Conservation (phyloP, 2,888 invertebrate species). For the Mythimna loreyi region DNA sequence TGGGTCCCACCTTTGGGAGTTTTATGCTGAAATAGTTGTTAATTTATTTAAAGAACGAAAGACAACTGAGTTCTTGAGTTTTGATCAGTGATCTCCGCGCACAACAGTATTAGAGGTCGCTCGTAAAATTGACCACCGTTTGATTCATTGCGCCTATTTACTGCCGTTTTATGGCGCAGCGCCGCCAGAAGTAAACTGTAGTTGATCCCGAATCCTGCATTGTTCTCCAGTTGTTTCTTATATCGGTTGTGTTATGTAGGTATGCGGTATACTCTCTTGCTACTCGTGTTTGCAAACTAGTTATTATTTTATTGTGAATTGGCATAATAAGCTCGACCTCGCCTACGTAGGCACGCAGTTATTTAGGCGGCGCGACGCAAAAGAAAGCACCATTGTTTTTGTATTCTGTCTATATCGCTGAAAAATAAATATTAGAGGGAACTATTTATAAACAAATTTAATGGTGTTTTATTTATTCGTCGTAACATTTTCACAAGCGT, state of each 20-base stretch:
- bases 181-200: slow-evolving; percentile 58
- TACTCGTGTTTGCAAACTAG: slow-evolving; percentile 16
- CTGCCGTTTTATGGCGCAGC: slow-evolving; percentile 67
- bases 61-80: slow-evolving; percentile 14
- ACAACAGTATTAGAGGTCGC: slow-evolving; percentile 63
- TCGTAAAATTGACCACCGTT: slow-evolving; percentile 79
- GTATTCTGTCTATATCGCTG: slow-evolving; percentile 70
- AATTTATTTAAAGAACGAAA: slow-evolving; percentile 11
- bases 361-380: slow-evolving; percentile 28
- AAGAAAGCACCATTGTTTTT: slow-evolving; percentile 52
- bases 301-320: slow-evolving; percentile 18
- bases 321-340: slow-evolving; percentile 16
- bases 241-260: slow-evolving; percentile 25
- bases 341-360: slow-evolving; percentile 24
- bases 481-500: slow-evolving; percentile 69
- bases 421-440: slow-evolving; percentile 74
- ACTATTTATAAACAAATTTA: slow-evolving; percentile 80
- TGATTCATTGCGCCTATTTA: slow-evolving; percentile 73
- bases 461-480: slow-evolving; percentile 74
- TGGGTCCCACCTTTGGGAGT: not conserved
- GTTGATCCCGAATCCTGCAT: slow-evolving; percentile 39
- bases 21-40: slow-evolving; percentile 8
- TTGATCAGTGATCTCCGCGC: slow-evolving; percentile 35
- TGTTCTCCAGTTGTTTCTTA: slow-evolving; percentile 48
- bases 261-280: not conserved